These are phyloP conservation scores for Falco punctatus DNA, from an alignment of 2,113 vertebrate species.

Conservation along the genomic window DNA sequence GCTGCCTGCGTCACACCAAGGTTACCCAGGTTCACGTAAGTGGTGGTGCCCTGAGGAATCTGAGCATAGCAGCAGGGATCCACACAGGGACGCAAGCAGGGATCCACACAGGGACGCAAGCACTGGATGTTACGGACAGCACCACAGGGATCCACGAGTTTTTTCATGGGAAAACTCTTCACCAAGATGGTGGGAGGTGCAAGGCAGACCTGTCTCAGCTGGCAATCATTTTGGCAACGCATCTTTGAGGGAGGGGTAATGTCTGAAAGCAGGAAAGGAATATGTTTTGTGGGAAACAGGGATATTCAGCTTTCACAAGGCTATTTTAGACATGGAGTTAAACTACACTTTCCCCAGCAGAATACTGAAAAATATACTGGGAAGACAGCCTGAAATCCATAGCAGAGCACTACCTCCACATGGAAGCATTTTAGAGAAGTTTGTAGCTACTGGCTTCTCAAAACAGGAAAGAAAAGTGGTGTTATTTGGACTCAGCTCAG, in stretches of 20 bases:
- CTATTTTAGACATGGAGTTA: accelerated
- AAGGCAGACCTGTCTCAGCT: neutral
- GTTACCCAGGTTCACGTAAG: neutral
- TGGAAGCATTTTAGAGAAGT: neutral
- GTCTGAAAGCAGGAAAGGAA: neutral
- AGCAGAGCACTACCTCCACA: too few relatives aligned
- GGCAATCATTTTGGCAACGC: neutral
- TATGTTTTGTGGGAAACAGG: neutral
- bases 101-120: accelerated
- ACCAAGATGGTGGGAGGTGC: neutral
- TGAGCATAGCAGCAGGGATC: neutral
- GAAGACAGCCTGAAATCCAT: neutral
- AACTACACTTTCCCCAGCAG: accelerated
- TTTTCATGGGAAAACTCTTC: neutral
- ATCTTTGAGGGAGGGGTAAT: neutral
- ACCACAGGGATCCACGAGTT: neutral
- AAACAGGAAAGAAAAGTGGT: neutral
- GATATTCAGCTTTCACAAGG: neutral
- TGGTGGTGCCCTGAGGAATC: neutral
- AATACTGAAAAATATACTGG: neutral
- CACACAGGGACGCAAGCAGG: neutral
- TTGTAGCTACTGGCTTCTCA: neutral
- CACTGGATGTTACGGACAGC: accelerated
- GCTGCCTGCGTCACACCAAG: accelerated
- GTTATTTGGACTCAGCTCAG: neutral